Evolutionary conservation across 2,888 invertebrate genomes (phyloP), one percentile per base, ranked within the genome.

Genomic region (Axea sp.): DNA sequence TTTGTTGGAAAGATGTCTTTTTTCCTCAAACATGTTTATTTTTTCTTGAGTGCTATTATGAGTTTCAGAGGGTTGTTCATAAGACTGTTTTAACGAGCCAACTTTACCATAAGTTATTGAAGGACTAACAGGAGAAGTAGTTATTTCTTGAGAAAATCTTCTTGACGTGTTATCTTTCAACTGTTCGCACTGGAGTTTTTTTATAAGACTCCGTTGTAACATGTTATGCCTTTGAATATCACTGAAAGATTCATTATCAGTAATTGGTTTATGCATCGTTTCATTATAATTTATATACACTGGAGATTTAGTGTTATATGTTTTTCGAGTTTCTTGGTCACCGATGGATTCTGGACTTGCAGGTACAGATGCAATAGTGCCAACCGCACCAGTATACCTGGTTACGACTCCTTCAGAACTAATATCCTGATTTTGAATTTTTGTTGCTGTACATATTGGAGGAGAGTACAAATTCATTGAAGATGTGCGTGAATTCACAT

Each of bases 371-470:
- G 84, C 83, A 1, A 87, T 81, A 0, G 87, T 87, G 1, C 79
- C 87, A 5, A 87, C 83, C 1, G 86, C 87, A 39, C 84, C 82
- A 0, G 87, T 77, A 47, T 87, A 86, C 9, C 86, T 80, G 3
- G 87, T 87, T 0, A 87, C 83, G 0, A 87, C 77, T 0, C 86
- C 86, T 1, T 85, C 85, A 0, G 83, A 73, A 8, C 85, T 83
- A 43, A 87, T 85, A 17, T 87, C 86, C 51, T 87, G 87, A 51
- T 87, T 87, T 39, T 84, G 77, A 4, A 86, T 86, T 22, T 85
- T 81, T 26, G 69, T 19, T 37, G 24, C 24, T 19, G 33, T 1
- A 8, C 57, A 72, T 2, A 26, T 43, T 2, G 73, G 45, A 35
- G 62, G 69, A 11, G 41, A 7, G 31, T 60, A 67, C 8, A 59